Base-by-base conservation (phyloP, 1,140 invertebrate species). In the Drosophila bipectinata region DNA sequence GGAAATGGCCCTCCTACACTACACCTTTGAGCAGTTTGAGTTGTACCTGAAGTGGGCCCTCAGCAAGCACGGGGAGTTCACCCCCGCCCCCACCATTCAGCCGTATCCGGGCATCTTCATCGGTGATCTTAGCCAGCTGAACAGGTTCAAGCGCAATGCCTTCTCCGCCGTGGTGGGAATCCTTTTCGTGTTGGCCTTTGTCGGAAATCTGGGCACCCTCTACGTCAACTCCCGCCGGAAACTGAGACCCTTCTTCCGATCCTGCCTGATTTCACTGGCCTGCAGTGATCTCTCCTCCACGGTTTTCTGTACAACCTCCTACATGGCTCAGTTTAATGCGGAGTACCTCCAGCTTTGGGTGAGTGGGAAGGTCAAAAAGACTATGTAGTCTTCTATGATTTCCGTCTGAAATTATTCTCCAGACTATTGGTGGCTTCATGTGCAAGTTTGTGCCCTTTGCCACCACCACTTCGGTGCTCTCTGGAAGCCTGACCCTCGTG, bases 401-500 rank as follows among this genome's bases (percentile, higher is more conserved):
- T 21, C 0, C 9, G 7, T 24, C 2, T 6, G 10, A 5, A 18
- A 18, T 28, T 15, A 26, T 10, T 48, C 12, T n/a, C 14, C 45
- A 93, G 93, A 84, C 75, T 2, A 76, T 93, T 47, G 93, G 93
- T 0, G 26, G 64, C 10, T 85, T 92, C 18, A 77, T 93, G 83
- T 94, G 93, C 69, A 80, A 79, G 2, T 79, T 92, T 34, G 85
- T 94, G 39, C 93, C 94, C 4, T 93, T 92, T 61, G 53, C 92
- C 0, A 93, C 93, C 77, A 92, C 92, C 1, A 81, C 92, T 0
- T 92, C 93, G 1, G 80, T 93, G 39, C 57, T 93, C 9, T 91
- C 91, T 5, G 93, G 93, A 57, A 93, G 93, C 3, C 68, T 93
- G 5, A 92, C 93, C 8, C 81, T 94, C n/a, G 92, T 93, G 21